Percentiles rank a stretch among this genome's conserved stretches.
phyloP scores from a whole-genome alignment of 2,888 invertebrate species.

The Lasioglossum zephyrum region DNA sequence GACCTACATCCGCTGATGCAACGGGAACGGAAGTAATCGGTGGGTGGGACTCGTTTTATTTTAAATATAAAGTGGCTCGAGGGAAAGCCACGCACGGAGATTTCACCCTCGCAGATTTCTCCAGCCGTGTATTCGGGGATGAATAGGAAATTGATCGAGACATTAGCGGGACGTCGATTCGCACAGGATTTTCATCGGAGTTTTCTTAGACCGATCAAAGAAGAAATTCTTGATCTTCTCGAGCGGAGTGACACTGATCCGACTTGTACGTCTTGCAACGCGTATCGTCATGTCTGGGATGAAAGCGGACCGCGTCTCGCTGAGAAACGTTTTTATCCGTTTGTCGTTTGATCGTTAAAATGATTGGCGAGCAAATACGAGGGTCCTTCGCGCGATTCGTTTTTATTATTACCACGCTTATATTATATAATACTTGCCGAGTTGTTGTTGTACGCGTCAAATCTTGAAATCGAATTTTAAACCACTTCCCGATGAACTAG shows the following conservation, averaged over 20 bases:
- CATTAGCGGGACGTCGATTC: background rate
- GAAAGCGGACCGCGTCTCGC: background rate
- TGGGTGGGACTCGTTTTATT: constrained; percentile 11
- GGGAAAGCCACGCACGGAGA: background rate
- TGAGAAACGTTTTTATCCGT: background rate
- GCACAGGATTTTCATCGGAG: background rate
- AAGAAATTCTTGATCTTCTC: background rate
- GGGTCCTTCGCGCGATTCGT: constrained; percentile 9
- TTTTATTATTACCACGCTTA: constrained; percentile 5
- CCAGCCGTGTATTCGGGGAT: background rate
- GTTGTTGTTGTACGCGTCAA: too few species aligned
- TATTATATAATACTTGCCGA: too few species aligned
- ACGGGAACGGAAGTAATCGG: background rate
- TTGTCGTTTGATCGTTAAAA: background rate
- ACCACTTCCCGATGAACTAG: too few species aligned
- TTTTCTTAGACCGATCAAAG: background rate
- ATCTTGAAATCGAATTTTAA: too few species aligned
- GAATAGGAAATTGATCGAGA: constrained; percentile 7
- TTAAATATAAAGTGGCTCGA: constrained; percentile 32
- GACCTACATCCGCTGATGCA: constrained; percentile 46
- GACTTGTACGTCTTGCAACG: background rate
- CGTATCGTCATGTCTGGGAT: background rate
- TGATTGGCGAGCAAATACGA: background rate
- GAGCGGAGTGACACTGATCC: background rate
- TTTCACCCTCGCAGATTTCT: background rate